These are phyloP conservation scores for Varroa destructor DNA, from an alignment of 1,140 invertebrate genomes.

Conservation along the genomic window DNA sequence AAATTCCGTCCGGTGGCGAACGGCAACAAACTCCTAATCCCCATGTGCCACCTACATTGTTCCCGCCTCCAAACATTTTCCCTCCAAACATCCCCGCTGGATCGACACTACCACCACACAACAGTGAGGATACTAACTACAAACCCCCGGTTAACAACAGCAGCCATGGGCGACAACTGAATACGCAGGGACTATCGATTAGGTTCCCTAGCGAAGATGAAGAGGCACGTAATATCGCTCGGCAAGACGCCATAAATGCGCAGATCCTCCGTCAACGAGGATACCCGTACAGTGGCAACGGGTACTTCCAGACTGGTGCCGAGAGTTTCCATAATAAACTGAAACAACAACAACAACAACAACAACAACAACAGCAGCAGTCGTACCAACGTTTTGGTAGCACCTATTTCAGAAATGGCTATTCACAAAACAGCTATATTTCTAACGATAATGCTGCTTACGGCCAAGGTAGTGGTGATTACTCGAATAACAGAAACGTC, in stretches of 20 bases:
- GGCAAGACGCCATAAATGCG: background rate
- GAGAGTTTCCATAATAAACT: background rate
- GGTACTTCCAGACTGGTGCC: background rate
- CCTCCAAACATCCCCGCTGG: background rate
- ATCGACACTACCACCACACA: background rate
- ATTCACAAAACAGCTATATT: background rate
- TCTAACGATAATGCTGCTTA: background rate
- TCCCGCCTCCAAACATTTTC: background rate
- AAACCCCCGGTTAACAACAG: background rate
- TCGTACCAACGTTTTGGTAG: too few relatives aligned
- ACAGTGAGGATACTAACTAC: background rate
- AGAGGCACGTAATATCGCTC: slow-evolving; percentile 13
- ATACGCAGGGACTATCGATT: background rate
- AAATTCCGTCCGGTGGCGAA: background rate
- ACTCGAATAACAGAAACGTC: background rate
- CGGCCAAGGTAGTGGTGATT: background rate
- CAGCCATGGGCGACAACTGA: background rate
- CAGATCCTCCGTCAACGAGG: slow-evolving; percentile 2
- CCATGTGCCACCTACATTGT: background rate
- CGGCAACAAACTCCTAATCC: too few relatives aligned
- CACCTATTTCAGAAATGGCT: too few relatives aligned
- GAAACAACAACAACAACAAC: background rate
- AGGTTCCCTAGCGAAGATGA: background rate
- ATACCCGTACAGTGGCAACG: background rate
- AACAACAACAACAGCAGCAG: too few relatives aligned